These are phyloP conservation scores for Pristionchus entomophagus DNA, from an alignment of 2,888 invertebrate species.

Conservation along the genomic window DNA sequence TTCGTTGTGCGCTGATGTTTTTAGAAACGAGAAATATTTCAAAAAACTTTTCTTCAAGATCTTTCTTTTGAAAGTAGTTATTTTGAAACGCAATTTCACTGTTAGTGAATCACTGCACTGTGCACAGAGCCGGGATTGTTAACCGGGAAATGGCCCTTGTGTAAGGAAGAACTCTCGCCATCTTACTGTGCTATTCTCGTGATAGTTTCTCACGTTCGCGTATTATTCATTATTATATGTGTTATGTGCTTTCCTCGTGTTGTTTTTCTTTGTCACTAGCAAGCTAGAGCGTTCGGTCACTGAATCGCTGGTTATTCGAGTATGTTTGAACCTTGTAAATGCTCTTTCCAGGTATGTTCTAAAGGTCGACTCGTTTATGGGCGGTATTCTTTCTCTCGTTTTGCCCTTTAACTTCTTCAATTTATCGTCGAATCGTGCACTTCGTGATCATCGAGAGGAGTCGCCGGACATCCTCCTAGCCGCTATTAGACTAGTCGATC, in stretches of 20 bases:
- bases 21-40: too few relatives aligned
- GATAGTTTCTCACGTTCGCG: not conserved
- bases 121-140: not conserved
- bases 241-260: too few relatives aligned
- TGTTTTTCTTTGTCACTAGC: not conserved
- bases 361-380: slow-evolving; percentile 13
- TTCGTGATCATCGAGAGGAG: slow-evolving; percentile 3
- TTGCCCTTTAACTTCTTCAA: slow-evolving; percentile 23
- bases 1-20: not conserved
- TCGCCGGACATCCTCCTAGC: slow-evolving; percentile 39
- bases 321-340: not conserved
- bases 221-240: not conserved
- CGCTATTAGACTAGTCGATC: slow-evolving; percentile 23
- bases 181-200: not conserved
- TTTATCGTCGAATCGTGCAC: slow-evolving; percentile 9
- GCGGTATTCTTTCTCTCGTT: slow-evolving; percentile 33
- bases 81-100: too few relatives aligned
- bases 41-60: too few relatives aligned
- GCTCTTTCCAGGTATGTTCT: not conserved
- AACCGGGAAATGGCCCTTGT: not conserved
- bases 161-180: not conserved
- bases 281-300: not conserved
- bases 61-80: too few relatives aligned
- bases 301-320: not conserved
- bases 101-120: too few relatives aligned